phyloP scores from a whole-genome alignment of 1,140 invertebrate species.

The Macrosteles quadrilineatus region DNA sequence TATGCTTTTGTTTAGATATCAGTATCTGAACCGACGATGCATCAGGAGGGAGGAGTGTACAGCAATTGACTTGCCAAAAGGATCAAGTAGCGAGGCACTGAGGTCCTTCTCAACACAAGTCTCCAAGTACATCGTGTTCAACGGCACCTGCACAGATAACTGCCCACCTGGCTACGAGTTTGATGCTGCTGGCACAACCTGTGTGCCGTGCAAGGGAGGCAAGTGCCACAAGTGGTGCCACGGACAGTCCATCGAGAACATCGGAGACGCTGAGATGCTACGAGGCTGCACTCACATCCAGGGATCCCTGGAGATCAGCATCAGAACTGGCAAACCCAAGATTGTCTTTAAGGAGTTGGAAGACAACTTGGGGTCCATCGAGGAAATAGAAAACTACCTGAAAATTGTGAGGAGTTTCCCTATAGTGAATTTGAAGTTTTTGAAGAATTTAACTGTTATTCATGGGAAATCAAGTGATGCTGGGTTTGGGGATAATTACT shows the following conservation, averaged over 20 bases:
- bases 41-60: constrained; percentile 72
- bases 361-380: constrained; percentile 69
- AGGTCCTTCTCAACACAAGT: neutral
- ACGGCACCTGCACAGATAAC: constrained; percentile 66
- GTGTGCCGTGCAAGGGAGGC: constrained; percentile 39
- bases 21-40: constrained; percentile 68
- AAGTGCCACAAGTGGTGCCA: constrained; percentile 66
- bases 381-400: constrained; percentile 75
- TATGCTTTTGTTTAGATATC: constrained; percentile 49
- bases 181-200: neutral
- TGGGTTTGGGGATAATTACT: constrained; percentile 53
- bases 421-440: constrained; percentile 80
- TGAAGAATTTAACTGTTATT: constrained; percentile 76
- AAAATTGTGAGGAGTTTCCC: constrained; percentile 79
- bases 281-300: constrained; percentile 82
- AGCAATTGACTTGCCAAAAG: constrained; percentile 51
- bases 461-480: constrained; percentile 54
- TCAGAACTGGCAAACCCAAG: constrained; percentile 55
- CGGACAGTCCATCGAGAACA: constrained; percentile 68
- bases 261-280: constrained; percentile 69
- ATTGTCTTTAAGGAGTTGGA: constrained; percentile 67
- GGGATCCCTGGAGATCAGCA: constrained; percentile 78
- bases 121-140: constrained; percentile 50
- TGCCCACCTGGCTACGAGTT: constrained; percentile 71
- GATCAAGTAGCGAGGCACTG: neutral